Evolutionary conservation across 2,888 invertebrate species (phyloP).

Genomic region (Cremastobaeus sp.): DNA sequence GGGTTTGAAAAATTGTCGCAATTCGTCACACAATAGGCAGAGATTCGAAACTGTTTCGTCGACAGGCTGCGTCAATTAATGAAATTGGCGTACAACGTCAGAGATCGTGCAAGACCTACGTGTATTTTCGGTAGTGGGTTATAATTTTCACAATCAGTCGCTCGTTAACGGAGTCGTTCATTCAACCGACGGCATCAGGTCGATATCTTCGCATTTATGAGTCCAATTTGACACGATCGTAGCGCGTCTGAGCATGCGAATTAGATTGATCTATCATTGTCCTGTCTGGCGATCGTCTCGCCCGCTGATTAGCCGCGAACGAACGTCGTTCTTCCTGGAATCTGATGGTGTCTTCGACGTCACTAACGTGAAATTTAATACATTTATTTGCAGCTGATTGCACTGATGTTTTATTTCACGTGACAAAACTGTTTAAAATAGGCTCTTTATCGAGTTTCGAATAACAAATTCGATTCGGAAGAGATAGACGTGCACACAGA

Average conservation of each 20-base stretch:
- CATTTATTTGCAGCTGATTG: too few species aligned
- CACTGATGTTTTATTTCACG: too few species aligned
- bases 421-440: too few species aligned
- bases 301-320: conserved; percentile 72
- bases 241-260: conserved; percentile 70
- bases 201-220: conserved; percentile 56
- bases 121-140: conserved; percentile 29
- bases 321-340: conserved; percentile 74
- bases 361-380: conserved; percentile 21
- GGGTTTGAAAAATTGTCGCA: not conserved
- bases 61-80: conserved; percentile 27
- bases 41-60: conserved; percentile 22
- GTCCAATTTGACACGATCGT: conserved; percentile 44
- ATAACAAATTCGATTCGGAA: too few species aligned
- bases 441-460: conserved; percentile 4
- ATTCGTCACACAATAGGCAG: conserved; percentile 1
- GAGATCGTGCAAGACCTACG: conserved; percentile 38
- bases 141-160: conserved; percentile 39
- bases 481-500: too few species aligned
- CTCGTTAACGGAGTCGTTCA: conserved; percentile 51
- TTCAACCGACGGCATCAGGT: conserved; percentile 55
- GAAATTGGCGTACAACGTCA: conserved; percentile 21
- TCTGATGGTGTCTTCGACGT: conserved; percentile 61
- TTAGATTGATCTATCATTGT: conserved; percentile 78
- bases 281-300: conserved; percentile 77